phyloP scores from a whole-genome alignment of 2,797 vertebrate species.

The Microtus obscurus region DNA sequence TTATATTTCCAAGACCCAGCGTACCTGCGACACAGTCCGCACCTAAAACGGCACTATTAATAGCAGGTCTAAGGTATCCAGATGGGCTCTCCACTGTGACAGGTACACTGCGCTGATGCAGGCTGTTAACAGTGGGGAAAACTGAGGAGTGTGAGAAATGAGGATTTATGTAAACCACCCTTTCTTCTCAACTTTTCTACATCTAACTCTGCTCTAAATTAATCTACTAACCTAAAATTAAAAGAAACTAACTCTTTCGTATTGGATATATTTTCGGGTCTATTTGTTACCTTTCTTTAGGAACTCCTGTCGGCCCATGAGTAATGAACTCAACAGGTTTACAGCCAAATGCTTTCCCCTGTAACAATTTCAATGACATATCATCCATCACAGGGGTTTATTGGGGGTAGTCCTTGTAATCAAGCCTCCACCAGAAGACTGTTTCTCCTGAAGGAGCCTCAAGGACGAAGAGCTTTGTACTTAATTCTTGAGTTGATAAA shows the following conservation, averaged over 20 bases:
- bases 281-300: conserved; percentile 23
- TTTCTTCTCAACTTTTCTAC: neutral
- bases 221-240: neutral
- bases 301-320: neutral
- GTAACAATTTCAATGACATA: conserved; percentile 31
- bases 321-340: conserved; percentile 19
- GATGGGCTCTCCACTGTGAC: neutral
- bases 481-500: conserved; percentile 69
- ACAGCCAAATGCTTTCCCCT: conserved; percentile 23
- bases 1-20: neutral
- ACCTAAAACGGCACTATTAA: neutral
- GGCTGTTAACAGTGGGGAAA: neutral
- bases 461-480: conserved; percentile 41
- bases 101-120: neutral
- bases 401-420: conserved; percentile 38
- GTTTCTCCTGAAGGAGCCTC: conserved; percentile 41
- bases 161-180: neutral
- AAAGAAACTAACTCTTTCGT: neutral
- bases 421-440: conserved; percentile 23
- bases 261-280: neutral
- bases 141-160: neutral
- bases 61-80: neutral
- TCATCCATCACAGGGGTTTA: conserved; percentile 18
- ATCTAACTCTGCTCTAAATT: conserved; percentile 24
- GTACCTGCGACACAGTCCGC: neutral